A percentile compares a stretch with the other conserved stretches of the same genome.
Conservation (phyloP, 2,888 invertebrate genomes). For the Aricia artaxerxes region DNA sequence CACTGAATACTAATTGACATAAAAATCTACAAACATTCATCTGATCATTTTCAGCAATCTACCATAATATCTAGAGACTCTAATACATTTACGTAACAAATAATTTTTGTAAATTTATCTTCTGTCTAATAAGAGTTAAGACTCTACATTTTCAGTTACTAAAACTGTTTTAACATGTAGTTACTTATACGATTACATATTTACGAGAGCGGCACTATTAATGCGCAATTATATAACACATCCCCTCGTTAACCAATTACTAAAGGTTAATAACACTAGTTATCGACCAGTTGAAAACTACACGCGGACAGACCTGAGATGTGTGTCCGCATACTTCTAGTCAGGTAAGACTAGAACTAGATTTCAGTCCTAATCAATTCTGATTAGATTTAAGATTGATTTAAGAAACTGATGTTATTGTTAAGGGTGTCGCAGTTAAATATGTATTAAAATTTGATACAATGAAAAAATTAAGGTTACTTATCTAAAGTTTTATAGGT, state of each 20-base stretch:
- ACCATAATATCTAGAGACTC: too few relatives aligned
- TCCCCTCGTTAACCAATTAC: slow-evolving; percentile 6
- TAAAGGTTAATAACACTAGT: slow-evolving; percentile 5
- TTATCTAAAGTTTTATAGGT: too few relatives aligned
- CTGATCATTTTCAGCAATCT: not conserved
- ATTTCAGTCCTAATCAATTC: not conserved
- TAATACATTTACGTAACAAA: too few relatives aligned
- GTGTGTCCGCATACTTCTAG: not conserved
- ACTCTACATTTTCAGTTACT: not conserved
- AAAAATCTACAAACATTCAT: too few relatives aligned
- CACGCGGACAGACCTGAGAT: not conserved
- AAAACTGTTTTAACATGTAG: not conserved
- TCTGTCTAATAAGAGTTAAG: too few relatives aligned
- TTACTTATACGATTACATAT: not conserved
- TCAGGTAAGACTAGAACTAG: too few relatives aligned
- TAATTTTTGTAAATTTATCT: too few relatives aligned
- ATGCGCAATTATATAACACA: slow-evolving; percentile 2
- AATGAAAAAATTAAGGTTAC: too few relatives aligned
- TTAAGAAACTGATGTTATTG: not conserved
- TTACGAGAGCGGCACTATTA: slow-evolving; percentile 16
- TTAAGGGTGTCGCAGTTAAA: not conserved
- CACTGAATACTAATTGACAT: too few relatives aligned
- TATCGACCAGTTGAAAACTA: not conserved
- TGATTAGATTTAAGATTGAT: too few relatives aligned
- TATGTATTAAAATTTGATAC: too few relatives aligned